Percentiles rank a stretch among this genome's conserved stretches.
Evolutionary conservation across 2,797 vertebrate genomes (phyloP).

Genomic region (Ctenosaura bakeri): DNA sequence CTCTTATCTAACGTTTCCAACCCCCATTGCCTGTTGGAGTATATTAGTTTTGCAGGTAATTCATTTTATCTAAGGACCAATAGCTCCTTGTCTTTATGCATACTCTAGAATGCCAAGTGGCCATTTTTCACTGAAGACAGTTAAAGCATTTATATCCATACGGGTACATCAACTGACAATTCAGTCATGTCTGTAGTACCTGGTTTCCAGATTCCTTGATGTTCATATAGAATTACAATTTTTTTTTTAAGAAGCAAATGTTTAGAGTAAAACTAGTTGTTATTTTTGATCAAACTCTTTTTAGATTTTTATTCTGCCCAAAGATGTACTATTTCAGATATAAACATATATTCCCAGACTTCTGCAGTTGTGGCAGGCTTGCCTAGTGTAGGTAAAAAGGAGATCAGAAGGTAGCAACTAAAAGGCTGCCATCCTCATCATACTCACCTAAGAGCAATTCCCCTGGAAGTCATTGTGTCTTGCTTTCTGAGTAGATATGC

Average conservation of each 20-base stretch:
- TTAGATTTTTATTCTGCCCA: background rate
- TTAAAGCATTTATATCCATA: conserved; percentile 31
- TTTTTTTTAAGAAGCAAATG: background rate
- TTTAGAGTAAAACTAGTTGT: background rate
- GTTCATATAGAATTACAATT: background rate
- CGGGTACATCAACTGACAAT: background rate
- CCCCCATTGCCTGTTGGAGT: background rate
- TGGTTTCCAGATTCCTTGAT: background rate
- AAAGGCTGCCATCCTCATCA: background rate
- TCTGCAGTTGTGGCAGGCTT: background rate
- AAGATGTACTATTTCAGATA: background rate
- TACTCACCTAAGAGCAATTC: background rate
- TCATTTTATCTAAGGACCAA: conserved; percentile 32
- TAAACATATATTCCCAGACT: background rate
- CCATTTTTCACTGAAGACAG: conserved; percentile 16
- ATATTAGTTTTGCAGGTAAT: conserved; percentile 34
- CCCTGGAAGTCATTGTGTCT: background rate
- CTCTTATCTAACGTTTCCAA: background rate
- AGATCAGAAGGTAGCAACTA: background rate
- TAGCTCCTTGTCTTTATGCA: conserved; percentile 14
- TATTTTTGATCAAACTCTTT: background rate
- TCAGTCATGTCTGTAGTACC: background rate
- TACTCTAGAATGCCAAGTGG: conserved; percentile 6
- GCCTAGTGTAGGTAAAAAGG: background rate
- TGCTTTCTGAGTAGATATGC: too few species aligned